Percentiles rank a stretch among this genome's conserved stretches.
Conservation (phyloP, 2,113 vertebrate species). For the Xiphophorus maculatus region DNA sequence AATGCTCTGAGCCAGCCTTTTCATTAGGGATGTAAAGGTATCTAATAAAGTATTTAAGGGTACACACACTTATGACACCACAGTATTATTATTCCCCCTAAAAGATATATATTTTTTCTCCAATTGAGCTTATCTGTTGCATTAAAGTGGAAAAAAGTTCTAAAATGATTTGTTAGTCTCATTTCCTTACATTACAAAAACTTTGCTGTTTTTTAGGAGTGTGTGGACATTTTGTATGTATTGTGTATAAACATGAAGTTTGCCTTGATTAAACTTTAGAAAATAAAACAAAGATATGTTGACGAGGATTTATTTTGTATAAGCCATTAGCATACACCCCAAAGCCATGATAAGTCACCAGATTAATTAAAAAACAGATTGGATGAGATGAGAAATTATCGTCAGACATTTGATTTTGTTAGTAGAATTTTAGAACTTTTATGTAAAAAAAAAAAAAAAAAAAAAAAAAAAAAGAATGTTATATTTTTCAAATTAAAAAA, state of each 20-base stretch:
- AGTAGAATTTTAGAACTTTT: neutral
- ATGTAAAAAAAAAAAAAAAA: neutral
- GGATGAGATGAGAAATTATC: conserved; percentile 12
- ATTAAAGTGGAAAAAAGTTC: neutral
- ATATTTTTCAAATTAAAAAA: neutral
- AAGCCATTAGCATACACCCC: conserved; percentile 10
- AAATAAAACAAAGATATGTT: conserved; percentile 6
- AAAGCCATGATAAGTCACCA: conserved; percentile 31
- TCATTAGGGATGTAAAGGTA: neutral
- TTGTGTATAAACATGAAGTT: neutral
- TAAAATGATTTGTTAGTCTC: neutral
- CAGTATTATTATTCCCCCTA: too few species aligned
- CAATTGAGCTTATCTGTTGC: neutral
- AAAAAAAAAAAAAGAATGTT: conserved; percentile 10
- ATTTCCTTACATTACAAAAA: too few species aligned
- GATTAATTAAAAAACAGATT: neutral
- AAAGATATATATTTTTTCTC: neutral
- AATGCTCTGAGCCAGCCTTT: neutral
- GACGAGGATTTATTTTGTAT: neutral
- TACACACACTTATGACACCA: too few species aligned
- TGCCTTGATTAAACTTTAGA: neutral
- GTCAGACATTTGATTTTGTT: conserved; percentile 6
- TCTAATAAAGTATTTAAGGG: neutral
- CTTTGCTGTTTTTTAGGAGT: neutral
- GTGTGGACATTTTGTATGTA: neutral